Conservation (phyloP, 1,140 invertebrate genomes). For the Mercenaria mercenaria region DNA sequence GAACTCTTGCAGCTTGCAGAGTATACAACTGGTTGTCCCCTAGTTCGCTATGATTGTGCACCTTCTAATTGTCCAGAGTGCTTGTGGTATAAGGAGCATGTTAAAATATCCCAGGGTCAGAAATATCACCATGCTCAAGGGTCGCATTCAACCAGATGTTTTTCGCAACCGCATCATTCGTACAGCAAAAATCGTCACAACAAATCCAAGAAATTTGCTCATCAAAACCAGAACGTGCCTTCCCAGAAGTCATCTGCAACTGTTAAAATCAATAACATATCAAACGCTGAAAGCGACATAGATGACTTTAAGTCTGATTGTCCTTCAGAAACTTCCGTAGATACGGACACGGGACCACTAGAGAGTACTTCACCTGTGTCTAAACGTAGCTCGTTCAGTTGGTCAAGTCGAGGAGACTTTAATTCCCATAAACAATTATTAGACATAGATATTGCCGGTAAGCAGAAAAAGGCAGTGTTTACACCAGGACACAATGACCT, state of each 20-base stretch:
- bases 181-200: neutral
- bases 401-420: neutral
- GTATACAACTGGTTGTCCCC: constrained; percentile 82
- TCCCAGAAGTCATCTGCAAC: constrained; percentile 34
- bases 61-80: constrained; percentile 82
- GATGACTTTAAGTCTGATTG: constrained; percentile 35
- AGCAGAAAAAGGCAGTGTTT: constrained; percentile 53
- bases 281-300: constrained; percentile 59
- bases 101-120: constrained; percentile 25
- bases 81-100: constrained; percentile 72
- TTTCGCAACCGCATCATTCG: neutral
- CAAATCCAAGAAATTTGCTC: constrained; percentile 59
- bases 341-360: constrained; percentile 41
- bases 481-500: constrained; percentile 45
- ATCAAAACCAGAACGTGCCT: constrained; percentile 59
- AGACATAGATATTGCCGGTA: constrained; percentile 76
- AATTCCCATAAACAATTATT: constrained; percentile 72
- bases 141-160: neutral
- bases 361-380: constrained; percentile 48
- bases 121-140: constrained; percentile 45
- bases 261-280: constrained; percentile 62
- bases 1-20: constrained; percentile 81
- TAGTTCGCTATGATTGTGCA: constrained; percentile 81
- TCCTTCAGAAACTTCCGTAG: constrained; percentile 36
- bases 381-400: constrained; percentile 31